phyloP scores from a whole-genome alignment of 2,113 vertebrate genomes.

The Heteronetta atricapilla region DNA sequence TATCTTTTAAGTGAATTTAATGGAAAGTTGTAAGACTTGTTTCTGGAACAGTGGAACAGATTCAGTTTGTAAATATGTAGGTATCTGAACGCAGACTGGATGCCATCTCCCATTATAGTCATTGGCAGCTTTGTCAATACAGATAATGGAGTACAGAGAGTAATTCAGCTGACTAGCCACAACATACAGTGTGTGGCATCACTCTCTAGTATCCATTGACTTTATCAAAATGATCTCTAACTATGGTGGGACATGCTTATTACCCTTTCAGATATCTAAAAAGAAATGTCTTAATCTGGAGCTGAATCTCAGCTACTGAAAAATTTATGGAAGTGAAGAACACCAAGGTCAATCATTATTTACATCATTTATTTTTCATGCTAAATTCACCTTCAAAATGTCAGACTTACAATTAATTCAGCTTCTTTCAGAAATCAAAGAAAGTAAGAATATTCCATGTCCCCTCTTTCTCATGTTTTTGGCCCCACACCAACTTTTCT shows the following conservation, averaged over 20 bases:
- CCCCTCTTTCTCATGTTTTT: background rate
- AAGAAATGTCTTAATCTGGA: background rate
- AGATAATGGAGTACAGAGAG: background rate
- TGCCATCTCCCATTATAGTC: rapidly evolving
- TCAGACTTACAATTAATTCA: background rate
- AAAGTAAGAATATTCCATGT: background rate
- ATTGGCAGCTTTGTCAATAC: background rate
- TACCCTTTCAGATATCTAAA: background rate
- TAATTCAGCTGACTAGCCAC: background rate
- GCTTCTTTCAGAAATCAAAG: background rate
- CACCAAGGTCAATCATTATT: background rate
- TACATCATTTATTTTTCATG: background rate
- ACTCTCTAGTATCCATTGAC: background rate
- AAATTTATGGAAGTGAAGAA: background rate
- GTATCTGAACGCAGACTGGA: background rate
- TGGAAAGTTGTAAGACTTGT: background rate
- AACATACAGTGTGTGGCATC: too few relatives aligned
- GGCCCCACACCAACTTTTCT: background rate
- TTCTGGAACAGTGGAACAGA: background rate
- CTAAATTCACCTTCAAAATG: background rate
- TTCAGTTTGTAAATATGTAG: background rate
- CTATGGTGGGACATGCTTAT: background rate
- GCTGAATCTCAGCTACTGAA: background rate
- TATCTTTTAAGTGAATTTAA: background rate
- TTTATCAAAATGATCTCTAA: background rate